Conservation (phyloP, 2,113 vertebrate genomes). For the Scophthalmus maximus region DNA sequence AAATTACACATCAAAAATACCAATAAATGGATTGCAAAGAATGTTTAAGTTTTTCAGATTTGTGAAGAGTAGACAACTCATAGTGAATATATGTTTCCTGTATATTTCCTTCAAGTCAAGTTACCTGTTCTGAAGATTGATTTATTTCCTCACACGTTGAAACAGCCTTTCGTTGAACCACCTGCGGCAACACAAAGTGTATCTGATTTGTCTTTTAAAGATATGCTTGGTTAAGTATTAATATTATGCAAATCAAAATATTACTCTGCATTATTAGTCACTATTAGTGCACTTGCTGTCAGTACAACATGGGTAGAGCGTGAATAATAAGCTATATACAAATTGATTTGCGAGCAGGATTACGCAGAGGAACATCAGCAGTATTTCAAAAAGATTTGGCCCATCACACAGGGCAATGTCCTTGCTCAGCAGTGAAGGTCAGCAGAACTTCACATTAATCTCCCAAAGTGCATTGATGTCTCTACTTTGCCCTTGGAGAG, state of each 20-base stretch:
- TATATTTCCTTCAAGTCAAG: neutral
- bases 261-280: constrained; percentile 24
- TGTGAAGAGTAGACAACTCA: neutral
- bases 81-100: neutral
- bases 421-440: constrained; percentile 61
- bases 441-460: constrained; percentile 68
- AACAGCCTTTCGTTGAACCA: neutral
- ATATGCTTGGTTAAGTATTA: constrained; percentile 10
- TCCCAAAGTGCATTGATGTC: constrained; percentile 68
- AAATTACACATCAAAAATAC: neutral
- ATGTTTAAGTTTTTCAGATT: neutral
- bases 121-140: neutral
- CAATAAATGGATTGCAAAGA: neutral
- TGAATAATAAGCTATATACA: constrained; percentile 10
- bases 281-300: constrained; percentile 4
- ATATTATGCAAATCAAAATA: constrained; percentile 12
- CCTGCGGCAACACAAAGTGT: constrained; percentile 2
- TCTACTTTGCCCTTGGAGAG: constrained; percentile 51
- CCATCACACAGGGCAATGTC: constrained; percentile 38
- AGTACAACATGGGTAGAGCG: constrained; percentile 6
- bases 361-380: constrained; percentile 27
- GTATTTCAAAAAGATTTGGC: constrained; percentile 45
- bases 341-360: constrained; percentile 27
- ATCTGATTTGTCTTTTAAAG: constrained; percentile 8
- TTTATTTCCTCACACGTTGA: neutral